Base-by-base conservation (phyloP, 1,140 invertebrate genomes). In the Neoseiulus cucumeris region DNA sequence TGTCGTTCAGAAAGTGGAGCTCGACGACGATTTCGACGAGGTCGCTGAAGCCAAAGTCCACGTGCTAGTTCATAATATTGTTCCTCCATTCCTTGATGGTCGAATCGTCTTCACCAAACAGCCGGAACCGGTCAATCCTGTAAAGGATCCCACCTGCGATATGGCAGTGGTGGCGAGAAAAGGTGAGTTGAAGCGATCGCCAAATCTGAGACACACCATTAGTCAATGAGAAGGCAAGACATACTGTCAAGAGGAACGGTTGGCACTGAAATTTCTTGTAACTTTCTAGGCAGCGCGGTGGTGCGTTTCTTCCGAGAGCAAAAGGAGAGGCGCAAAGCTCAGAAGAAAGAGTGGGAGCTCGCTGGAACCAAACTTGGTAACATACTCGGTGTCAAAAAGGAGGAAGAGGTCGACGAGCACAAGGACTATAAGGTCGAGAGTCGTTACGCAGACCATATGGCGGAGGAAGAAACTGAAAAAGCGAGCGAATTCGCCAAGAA, bases 91-190 rank as follows among this genome's bases (percentile, higher is more conserved):
- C 77, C 78, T 99, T 1, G 96, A 99, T 79, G 96, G 95, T 67
- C 80, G 95, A 44, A 97, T 98, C 72, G 93, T 97, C 0, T 99
- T 98, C 72, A 99, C 96, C 0, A 98, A 98, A 75, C 95, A 98
- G 75, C 91, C 91, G 7, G 93, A 98, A 75, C 92, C 92, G 64
- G 87, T 97, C 64, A 83, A 97, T 70, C 90, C 90, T 64, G 86
- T 87, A 14, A 82, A 78, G 80, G 96, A 99, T 80, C 87, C 92
- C 0, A 97, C 91, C 25, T 92, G 87, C 0, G 94, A 99, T 72
- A 95, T 99, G 91, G 96, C 96, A 0, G 78, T 96, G 42, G 86
- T 95, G 64, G 85, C 95, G 0, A 80, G 92, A n/a, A 98, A 98
- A 79, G 96, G 95, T 7, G 25, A 2, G 33, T 14, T n/a, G n/a